Evolutionary conservation across 2,797 vertebrate species (phyloP), one percentile per base, ranked within the genome.

Genomic region (Cynodonichthys magdalenae): DNA sequence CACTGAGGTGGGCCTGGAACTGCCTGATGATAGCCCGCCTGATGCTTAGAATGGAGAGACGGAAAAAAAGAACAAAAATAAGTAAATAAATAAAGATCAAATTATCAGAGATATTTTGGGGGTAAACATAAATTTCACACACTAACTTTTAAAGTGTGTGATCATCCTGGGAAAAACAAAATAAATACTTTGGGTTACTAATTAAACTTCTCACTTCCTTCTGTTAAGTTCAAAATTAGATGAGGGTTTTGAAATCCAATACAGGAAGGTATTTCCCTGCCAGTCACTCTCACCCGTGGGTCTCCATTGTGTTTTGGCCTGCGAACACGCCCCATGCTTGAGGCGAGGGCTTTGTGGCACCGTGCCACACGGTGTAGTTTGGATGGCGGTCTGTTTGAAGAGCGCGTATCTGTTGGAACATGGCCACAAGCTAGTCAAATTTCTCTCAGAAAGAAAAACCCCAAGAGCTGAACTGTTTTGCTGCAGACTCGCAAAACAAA

Each of bases 301-400:
- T 89, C 85, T 88, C 83, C 87, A 92, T 92, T 92, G 90, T 93
- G 84, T 85, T 85, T 39, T 68, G 83, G 71, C 77, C 80, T 56
- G 74, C 52, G 85, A 86, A 69, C 84, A 89, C 86, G 79, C 80
- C 90, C 88, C 80, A n/a, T 50, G 84, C 89, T 87, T 24, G 69
- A 85, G 84, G 87, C 86, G 14, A 88, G 71, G 79, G 82, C 82
- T 84, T 71, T 31, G 77, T 92, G 89, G 90, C 90, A 85, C 60
- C 58, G n/a, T 74, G 86, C 86, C 90, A 91, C 82, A 71, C 62
- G 50, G 74, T 80, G 85, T 79, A 76, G 74, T 86, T 87, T 84
- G 83, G 80, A 80, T 79, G 83, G 87, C 87, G 67, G 77, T 63
- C 59, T 75, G 79, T 92, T 89, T 89, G 77, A 91, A 89, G 82